Evolutionary conservation across 2,113 vertebrate genomes (phyloP), one percentile per base, ranked within the genome.

Genomic region (Hippocampus guttulatus): DNA sequence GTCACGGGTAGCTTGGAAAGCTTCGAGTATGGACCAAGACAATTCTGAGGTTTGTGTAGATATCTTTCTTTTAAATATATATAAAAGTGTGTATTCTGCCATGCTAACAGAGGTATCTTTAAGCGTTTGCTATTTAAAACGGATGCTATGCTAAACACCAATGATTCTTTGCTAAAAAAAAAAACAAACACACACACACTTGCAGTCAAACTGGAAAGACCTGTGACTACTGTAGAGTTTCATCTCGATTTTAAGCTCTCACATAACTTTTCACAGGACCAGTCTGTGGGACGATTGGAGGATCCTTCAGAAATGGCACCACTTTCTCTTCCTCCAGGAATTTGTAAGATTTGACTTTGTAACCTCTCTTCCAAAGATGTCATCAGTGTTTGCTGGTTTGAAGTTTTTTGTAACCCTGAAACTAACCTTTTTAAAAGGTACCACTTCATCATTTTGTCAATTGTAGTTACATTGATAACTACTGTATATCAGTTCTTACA

Each of bases 11-110:
- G 77, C 63, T 72, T 20, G 68, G 38, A 77, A 67, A 67, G 66
- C 21, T 82, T 73, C 71, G 67, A 73, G 41, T 78, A 93, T 93
- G 92, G 91, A 93, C 55, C 88, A 87, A 75, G 88, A 85, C 76
- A 91, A 87, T 40, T 87, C 87, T 9, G 91, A 92, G 92, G 92
- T 85, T 41, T 63, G 83, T 75, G 58, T n/a, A 52, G 1, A 15
- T 47, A 15, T 47, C 23, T 27, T 38, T 38, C 33, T 38, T 38
- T 38, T 38, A 7, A 38, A 2, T 38, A 3, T 52, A 41, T 41
- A 40, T 69, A 67, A 67, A 30, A 30, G 27, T 54, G 27, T 38
- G 25, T 57, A 51, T 38, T 76, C 41, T 71, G 2, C 25, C 60
- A 62, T 67, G 2, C 33, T 38, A 40, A 20, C 60, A 62, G 6